phyloP scores from a whole-genome alignment of 2,113 vertebrate genomes.

The Glareola pratincola region DNA sequence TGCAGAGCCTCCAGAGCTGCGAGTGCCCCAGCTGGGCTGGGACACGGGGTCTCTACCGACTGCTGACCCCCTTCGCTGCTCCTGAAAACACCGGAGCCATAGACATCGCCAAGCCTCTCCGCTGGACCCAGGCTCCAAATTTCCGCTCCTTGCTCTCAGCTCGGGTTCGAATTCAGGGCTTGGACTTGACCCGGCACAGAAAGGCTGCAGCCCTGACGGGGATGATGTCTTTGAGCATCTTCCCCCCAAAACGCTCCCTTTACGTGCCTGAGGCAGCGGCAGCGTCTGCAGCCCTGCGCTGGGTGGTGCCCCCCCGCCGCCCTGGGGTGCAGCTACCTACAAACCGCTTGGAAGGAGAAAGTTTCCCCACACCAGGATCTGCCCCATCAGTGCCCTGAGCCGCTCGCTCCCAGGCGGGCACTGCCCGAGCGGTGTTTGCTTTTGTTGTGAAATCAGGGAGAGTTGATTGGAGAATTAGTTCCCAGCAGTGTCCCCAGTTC shows the following conservation, averaged over 20 bases:
- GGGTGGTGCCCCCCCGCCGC: not conserved
- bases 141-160: not conserved
- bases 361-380: accelerated
- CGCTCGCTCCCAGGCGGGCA: not conserved
- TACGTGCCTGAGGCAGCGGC: accelerated
- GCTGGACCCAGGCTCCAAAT: not conserved
- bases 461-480: not conserved
- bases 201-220: not conserved
- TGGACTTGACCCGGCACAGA: not conserved
- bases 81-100: not conserved
- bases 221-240: not conserved
- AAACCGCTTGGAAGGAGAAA: not conserved
- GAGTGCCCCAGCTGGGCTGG: not conserved
- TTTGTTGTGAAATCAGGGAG: not conserved
- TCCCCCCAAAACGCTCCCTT: not conserved
- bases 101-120: not conserved
- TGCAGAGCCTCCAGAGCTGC: not conserved
- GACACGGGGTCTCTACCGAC: not conserved
- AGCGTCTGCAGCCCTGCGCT: not conserved
- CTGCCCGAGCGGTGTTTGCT: not conserved
- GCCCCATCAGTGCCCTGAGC: not conserved
- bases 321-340: not conserved
- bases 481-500: not conserved
- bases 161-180: not conserved
- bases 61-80: accelerated